A percentile compares a stretch with the other conserved stretches of the same genome.
Evolutionary conservation across 2,113 vertebrate genomes (phyloP).

Genomic region (Andinoacara biseriatus): DNA sequence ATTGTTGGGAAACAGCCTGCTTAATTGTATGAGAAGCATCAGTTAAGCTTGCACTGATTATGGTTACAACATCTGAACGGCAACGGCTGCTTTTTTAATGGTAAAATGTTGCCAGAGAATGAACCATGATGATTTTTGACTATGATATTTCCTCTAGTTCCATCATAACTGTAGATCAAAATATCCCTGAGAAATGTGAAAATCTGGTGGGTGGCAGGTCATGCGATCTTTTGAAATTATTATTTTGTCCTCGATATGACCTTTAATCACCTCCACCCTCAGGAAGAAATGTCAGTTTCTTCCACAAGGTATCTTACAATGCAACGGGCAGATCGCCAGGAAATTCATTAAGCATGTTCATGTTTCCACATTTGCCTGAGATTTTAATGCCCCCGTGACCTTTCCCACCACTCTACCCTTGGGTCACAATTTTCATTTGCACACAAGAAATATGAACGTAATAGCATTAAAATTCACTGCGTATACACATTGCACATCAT

Average conservation of each 20-base stretch:
- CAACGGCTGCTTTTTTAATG: background rate
- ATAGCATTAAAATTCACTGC: background rate
- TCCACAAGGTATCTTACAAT: background rate
- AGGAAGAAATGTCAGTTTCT: slow-evolving; percentile 10
- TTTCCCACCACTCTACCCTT: slow-evolving; percentile 13
- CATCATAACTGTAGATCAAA: background rate
- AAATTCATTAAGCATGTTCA: slow-evolving; percentile 17
- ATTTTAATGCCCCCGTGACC: slow-evolving; percentile 34
- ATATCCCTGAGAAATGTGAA: background rate
- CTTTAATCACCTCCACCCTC: slow-evolving; percentile 2
- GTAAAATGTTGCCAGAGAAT: background rate
- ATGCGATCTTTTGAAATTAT: background rate
- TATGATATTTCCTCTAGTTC: background rate
- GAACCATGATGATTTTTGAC: background rate
- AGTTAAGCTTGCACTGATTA: background rate
- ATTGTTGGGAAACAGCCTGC: background rate
- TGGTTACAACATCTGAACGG: background rate
- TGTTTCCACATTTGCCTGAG: slow-evolving; percentile 6
- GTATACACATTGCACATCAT: background rate
- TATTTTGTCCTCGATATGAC: background rate
- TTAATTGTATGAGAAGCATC: background rate
- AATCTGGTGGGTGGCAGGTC: background rate
- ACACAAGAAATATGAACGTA: background rate
- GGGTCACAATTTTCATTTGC: background rate
- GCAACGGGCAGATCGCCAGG: background rate